phyloP scores from a whole-genome alignment of 1,140 invertebrate species.

The Aphidius gifuensis region DNA sequence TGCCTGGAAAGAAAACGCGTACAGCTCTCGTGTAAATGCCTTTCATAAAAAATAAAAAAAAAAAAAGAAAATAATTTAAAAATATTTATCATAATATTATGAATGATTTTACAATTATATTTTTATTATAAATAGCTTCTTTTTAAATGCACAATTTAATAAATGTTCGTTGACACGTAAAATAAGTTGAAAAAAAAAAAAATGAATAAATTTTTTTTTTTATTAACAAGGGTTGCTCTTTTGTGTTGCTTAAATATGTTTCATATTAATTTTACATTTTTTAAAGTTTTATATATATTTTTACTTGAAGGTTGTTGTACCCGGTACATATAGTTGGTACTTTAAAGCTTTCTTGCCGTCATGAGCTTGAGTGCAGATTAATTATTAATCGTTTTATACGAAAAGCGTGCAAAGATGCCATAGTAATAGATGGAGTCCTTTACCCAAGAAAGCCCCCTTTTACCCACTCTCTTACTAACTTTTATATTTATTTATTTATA shows the following conservation, averaged over 20 bases:
- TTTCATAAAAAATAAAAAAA: constrained; percentile 16
- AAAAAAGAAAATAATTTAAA: neutral
- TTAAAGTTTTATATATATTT: no score
- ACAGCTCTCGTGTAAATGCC: constrained; percentile 46
- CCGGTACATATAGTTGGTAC: neutral
- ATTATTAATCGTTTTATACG: constrained; percentile 33
- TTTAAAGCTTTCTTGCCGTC: constrained; percentile 18
- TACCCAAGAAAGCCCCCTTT: neutral
- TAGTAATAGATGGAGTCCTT: constrained; percentile 19
- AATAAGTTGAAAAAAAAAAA: no score
- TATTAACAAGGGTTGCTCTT: no score
- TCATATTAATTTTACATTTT: no score
- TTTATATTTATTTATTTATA: constrained; percentile 8
- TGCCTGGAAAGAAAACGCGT: constrained; percentile 57
- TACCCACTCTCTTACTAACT: constrained; percentile 1
- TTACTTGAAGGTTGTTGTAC: no score
- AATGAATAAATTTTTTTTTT: no score
- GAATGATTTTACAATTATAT: neutral
- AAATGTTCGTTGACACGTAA: no score
- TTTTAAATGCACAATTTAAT: no score
- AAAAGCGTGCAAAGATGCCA: constrained; percentile 27
- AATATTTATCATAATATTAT: neutral
- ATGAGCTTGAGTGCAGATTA: constrained; percentile 31
- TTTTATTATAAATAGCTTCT: no score
- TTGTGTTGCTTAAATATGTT: no score